These are phyloP conservation scores for Halcyon chelicuti DNA, from an alignment of 2,797 vertebrate species.

Conservation along the genomic window DNA sequence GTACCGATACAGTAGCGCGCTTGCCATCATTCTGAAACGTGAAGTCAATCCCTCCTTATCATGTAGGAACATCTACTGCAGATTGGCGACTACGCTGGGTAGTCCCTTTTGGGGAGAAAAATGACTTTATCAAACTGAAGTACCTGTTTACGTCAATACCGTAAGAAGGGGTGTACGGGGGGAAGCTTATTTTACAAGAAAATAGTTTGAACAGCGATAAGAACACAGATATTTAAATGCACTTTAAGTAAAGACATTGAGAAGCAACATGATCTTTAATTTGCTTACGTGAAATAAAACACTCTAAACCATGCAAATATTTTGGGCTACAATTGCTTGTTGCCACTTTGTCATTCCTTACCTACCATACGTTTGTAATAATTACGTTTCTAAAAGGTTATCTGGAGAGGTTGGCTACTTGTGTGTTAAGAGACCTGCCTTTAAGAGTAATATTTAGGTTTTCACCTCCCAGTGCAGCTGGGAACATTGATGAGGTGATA, in stretches of 20 bases:
- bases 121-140: fast-evolving
- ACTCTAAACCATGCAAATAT: background rate
- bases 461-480: slow-evolving; percentile 26
- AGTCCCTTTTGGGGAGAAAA: background rate
- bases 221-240: background rate
- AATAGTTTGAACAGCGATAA: background rate
- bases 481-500: slow-evolving; percentile 59
- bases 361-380: background rate
- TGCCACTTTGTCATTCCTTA: background rate
- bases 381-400: background rate
- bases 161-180: background rate
- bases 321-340: background rate
- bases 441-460: background rate
- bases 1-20: background rate
- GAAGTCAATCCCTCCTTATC: background rate
- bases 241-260: background rate
- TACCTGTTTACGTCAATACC: fast-evolving
- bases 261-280: background rate
- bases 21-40: background rate
- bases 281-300: background rate
- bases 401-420: background rate
- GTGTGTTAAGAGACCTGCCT: background rate
- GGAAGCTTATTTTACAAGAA: background rate
- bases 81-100: background rate
- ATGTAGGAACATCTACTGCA: background rate